Evolutionary conservation across 2,888 invertebrate genomes (phyloP), one percentile per base, ranked within the genome.

Genomic region (Venustoraphidia nigricollis): DNA sequence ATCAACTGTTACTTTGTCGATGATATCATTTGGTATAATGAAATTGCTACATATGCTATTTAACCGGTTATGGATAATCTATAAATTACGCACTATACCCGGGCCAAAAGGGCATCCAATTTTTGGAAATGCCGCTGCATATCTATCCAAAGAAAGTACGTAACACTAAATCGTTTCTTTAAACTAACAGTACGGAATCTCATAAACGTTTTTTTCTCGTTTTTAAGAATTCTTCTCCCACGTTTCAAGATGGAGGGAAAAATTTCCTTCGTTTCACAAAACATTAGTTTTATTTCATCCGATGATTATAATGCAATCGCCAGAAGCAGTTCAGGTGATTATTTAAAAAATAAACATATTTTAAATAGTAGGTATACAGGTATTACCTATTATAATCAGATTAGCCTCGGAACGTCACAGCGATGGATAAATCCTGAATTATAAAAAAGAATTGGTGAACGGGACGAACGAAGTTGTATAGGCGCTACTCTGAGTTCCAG

Each of bases 281-380:
- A 51, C 52, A 1, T 50, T 49, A 3, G 49, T 55, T 5, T 46
- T 52, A 10, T 54, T 56, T 42, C 51, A 54, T 42, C 56, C 56
- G 10, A 27, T 55, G n/a, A 52, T 55, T 11, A 51, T 56, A 2
- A 50, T 55, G 34, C 55, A 56, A 11, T 52, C 53, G 8, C 56
- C 56, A 36, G 53, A 54, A 27, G 52, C 53, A n/a, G 51, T 55
- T 1, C 55, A 57, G 54, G 52, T 42, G 34, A 14, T 27, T 17
- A 42, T 11, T 38, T n/a, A 5, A 38, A 11, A 11, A 11, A 38
- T 13, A 38, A 13, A 11, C 5, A 11, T 5, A 5, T 38, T 38
- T 38, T 1, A 11, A 11, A 38, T n/a, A n/a, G n/a, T n/a, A n/a
- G n/a, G n/a, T n/a, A n/a, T n/a, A n/a, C n/a, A n/a, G n/a, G n/a